These are phyloP conservation scores for Motacilla alba DNA, from an alignment of 2,113 vertebrate species.

Conservation along the genomic window DNA sequence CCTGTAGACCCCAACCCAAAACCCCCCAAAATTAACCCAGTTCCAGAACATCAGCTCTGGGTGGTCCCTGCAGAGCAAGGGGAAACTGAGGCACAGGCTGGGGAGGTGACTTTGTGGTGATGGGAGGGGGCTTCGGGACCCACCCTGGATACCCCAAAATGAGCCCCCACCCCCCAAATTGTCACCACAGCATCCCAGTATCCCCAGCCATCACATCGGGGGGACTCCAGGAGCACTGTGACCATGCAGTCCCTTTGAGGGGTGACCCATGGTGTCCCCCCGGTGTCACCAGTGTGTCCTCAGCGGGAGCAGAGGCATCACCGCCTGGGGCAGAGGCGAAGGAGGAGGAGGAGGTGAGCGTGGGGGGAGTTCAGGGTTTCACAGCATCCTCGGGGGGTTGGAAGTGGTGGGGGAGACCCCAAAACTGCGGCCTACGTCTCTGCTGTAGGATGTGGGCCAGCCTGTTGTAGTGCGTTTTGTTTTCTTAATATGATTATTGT, in stretches of 20 bases:
- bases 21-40: background rate
- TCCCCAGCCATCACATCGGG: background rate
- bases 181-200: background rate
- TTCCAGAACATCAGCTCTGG: background rate
- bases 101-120: background rate
- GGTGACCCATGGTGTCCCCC: background rate
- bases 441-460: too few species aligned
- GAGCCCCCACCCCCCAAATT: background rate
- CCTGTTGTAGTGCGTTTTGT: too few species aligned
- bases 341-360: too few species aligned
- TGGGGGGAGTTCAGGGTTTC: too few species aligned
- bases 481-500: too few species aligned
- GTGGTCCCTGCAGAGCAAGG: background rate
- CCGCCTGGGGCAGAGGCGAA: too few species aligned
- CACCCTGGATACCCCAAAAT: background rate
- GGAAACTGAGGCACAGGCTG: background rate
- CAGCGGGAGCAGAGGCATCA: too few species aligned
- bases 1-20: background rate
- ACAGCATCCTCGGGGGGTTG: too few species aligned
- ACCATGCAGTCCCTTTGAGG: background rate
- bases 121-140: background rate
- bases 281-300: too few species aligned
- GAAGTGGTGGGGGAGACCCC: too few species aligned
- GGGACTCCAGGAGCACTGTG: too few species aligned
- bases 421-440: too few species aligned